Evolutionary conservation across 1,140 invertebrate species (phyloP).

Genomic region (Macrosteles quadrilineatus): DNA sequence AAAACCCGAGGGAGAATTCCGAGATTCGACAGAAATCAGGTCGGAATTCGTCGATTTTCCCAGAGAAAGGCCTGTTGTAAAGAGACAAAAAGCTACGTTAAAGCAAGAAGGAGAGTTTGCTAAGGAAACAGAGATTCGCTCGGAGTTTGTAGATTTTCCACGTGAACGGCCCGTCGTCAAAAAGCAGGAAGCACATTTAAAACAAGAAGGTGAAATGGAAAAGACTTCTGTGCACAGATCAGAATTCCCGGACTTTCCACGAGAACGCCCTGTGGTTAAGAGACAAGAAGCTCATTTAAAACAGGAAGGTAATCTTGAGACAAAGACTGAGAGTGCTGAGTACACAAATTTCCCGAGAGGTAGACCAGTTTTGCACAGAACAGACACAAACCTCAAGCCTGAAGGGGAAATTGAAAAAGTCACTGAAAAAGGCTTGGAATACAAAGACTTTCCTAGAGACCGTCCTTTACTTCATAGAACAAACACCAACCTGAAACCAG

Average conservation of each 20-base stretch:
- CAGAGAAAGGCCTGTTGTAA: slow-evolving; percentile 30
- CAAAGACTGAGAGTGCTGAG: slow-evolving; percentile 8
- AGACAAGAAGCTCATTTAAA: slow-evolving; percentile 31
- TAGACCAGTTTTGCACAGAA: slow-evolving; percentile 32
- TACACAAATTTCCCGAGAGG: slow-evolving; percentile 37
- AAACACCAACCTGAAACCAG: slow-evolving; percentile 36
- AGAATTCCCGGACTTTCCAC: slow-evolving; percentile 32
- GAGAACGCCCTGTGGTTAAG: slow-evolving; percentile 30
- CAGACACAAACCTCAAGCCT: slow-evolving; percentile 35
- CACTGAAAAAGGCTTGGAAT: slow-evolving; percentile 34
- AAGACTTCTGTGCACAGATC: slow-evolving; percentile 31
- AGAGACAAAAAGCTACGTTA: slow-evolving; percentile 29
- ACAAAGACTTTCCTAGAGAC: slow-evolving; percentile 28
- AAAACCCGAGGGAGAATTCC: slow-evolving; percentile 35
- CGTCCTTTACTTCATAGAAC: slow-evolving; percentile 26
- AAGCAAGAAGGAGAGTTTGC: slow-evolving; percentile 38
- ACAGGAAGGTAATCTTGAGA: slow-evolving; percentile 36
- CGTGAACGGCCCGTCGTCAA: slow-evolving; percentile 23
- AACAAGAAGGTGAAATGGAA: slow-evolving; percentile 37
- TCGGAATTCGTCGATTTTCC: slow-evolving; percentile 37
- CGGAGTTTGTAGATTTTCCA: slow-evolving; percentile 36
- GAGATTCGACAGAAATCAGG: slow-evolving; percentile 25
- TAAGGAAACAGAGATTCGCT: slow-evolving; percentile 22
- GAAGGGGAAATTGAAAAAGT: slow-evolving; percentile 38
- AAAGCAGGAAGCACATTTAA: slow-evolving; percentile 35